Base-by-base conservation (phyloP, 1,140 invertebrate genomes). In the Zaprionus lachaisei region DNA sequence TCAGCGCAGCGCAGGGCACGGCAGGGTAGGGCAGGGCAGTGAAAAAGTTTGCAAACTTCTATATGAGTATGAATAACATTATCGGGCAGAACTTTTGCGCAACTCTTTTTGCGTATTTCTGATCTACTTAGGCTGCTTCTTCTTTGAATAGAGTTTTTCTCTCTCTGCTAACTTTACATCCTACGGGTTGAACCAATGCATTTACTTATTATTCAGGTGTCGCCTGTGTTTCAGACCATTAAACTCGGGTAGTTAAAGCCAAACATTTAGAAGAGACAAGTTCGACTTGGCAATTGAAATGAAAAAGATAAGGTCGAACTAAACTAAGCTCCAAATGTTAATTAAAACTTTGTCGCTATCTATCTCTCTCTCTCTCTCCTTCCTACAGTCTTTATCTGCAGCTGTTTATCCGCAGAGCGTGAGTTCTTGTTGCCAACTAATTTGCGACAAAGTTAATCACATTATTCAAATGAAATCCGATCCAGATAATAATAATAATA, bases 361-460 rank as follows among this genome's bases (percentile, higher is more conserved):
- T 22, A 24, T 1, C 28, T 58, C n/a, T 47, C n/a, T 55, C 34
- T 55, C n/a, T 41, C 49, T 55, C 34, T n/a, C 7, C n/a, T 38
- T 56, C 60, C 49, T 47, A 58, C 66, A 54, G 67, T 44, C 28
- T 22, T 17, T 76, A 76, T 76, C 61, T 65, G 22, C 51, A 14
- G 54, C 34, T 57, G 60, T 58, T 75, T 65, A 71, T 76, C 73
- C 70, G 28, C 31, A 15, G 37, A 34, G 38, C 34, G 58, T 57
- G 67, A 14, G 38, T 31, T 57, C 49, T 31, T 63, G 55, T 70
- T 34, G 57, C 28, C 72, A 87, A 81, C 84, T 89, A 89, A 89
- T 84, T 87, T 89, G 81, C 78, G 80, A 84, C 75, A 82, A 76
- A 87, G 84, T 68, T 87, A 89, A 87, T 84, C 81, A 76, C 85